Percentiles rank a stretch among this genome's conserved stretches.
Evolutionary conservation across 2,888 invertebrate genomes (phyloP).

Genomic region (Pyrrhosoma nymphula): DNA sequence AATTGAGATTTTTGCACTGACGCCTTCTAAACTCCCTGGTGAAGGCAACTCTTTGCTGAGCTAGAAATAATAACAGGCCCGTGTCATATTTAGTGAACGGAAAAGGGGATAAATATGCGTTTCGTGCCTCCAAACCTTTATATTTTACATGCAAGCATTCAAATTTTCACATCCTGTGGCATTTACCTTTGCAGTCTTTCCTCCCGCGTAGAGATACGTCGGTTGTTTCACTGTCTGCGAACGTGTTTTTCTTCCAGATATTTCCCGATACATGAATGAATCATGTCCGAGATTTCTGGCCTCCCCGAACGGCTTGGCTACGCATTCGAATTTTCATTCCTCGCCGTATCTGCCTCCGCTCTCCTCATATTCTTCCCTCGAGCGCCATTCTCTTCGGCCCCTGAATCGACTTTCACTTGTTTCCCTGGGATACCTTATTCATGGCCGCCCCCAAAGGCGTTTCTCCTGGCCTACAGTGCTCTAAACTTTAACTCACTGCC

Average conservation of each 20-base stretch:
- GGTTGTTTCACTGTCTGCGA: not conserved
- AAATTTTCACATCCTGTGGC: not conserved
- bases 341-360: too few species aligned
- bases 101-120: not conserved
- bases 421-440: not conserved
- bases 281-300: not conserved
- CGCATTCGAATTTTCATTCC: not conserved
- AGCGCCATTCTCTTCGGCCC: not conserved
- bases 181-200: not conserved
- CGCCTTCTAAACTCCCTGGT: too few species aligned
- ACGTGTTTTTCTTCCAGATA: not conserved
- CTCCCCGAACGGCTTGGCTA: not conserved
- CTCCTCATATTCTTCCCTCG: not conserved
- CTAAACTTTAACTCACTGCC: not conserved
- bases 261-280: not conserved
- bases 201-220: not conserved
- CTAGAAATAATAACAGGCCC: not conserved
- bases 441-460: not conserved
- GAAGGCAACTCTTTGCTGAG: not conserved
- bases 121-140: not conserved
- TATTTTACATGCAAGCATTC: not conserved
- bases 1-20: too few species aligned
- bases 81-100: not conserved
- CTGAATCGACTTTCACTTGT: conserved; percentile 14
- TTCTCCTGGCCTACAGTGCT: not conserved